Percentiles rank a stretch among this genome's conserved stretches.
Evolutionary conservation across 2,888 invertebrate species (phyloP).

Genomic region (Acanthoscelides obtectus): DNA sequence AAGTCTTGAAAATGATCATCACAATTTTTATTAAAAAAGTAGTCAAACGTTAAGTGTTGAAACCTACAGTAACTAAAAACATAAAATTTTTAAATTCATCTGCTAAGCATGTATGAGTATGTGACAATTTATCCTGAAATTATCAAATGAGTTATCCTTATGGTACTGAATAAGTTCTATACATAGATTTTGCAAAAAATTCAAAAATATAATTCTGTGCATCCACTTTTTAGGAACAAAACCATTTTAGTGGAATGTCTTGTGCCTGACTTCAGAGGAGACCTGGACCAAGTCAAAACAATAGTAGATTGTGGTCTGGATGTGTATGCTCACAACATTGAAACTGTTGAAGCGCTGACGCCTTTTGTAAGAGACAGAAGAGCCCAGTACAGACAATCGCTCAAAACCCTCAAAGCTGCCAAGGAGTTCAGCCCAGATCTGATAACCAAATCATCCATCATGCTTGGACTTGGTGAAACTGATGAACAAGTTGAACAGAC

Average conservation of each 20-base stretch:
- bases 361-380: conserved; percentile 90
- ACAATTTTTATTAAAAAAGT: too few species aligned
- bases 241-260: conserved; percentile 92
- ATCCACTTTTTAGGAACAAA: conserved; percentile 55
- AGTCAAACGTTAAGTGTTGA: too few species aligned
- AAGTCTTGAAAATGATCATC: too few species aligned
- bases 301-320: conserved; percentile 83
- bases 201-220: neutral
- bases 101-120: too few species aligned
- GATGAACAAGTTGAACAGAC: conserved; percentile 84
- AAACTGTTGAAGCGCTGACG: conserved; percentile 89
- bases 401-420: conserved; percentile 75
- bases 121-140: too few species aligned
- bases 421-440: conserved; percentile 76
- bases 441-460: conserved; percentile 96
- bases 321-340: conserved; percentile 98
- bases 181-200: neutral
- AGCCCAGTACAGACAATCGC: conserved; percentile 87
- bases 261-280: conserved; percentile 93
- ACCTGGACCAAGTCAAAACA: conserved; percentile 64
- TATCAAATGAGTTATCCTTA: too few species aligned
- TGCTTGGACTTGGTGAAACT: conserved; percentile 92
- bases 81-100: too few species aligned
- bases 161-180: too few species aligned
- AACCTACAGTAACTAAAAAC: too few species aligned